These are phyloP conservation scores for Eilema depressum DNA, from an alignment of 2,888 invertebrate species.

Conservation along the genomic window DNA sequence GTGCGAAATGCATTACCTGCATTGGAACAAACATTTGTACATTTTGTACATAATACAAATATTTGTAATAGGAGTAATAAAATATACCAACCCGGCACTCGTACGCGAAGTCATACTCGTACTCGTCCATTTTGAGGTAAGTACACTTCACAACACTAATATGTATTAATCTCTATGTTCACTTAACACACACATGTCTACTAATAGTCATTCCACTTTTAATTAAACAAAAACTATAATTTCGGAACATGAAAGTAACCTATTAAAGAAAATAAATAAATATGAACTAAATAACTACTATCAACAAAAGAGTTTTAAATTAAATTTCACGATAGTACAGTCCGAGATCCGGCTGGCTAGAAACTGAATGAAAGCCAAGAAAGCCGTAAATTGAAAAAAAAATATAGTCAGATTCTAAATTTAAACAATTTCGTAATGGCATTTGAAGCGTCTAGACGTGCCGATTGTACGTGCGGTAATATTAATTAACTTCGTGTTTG, in stretches of 20 bases:
- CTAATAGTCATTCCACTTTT: constrained; percentile 53
- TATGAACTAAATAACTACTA: constrained; percentile 31
- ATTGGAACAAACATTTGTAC: constrained; percentile 23
- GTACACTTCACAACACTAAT: constrained; percentile 62
- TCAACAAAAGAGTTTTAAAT: constrained; percentile 33
- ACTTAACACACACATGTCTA: constrained; percentile 66
- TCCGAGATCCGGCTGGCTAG: constrained; percentile 64
- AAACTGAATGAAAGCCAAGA: constrained; percentile 83
- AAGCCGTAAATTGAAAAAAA: constrained; percentile 75
- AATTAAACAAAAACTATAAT: constrained; percentile 48
- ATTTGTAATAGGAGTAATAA: constrained; percentile 27
- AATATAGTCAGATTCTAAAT: constrained; percentile 73
- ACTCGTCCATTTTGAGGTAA: constrained; percentile 78
- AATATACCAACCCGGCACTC: constrained; percentile 88
- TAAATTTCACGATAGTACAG: constrained; percentile 59
- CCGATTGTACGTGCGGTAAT: constrained; percentile 55
- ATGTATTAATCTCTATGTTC: constrained; percentile 58
- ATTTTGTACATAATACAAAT: constrained; percentile 10
- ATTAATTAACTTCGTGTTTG: constrained; percentile 56
- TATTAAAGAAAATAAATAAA: constrained; percentile 38
- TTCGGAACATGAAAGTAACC: constrained; percentile 56
- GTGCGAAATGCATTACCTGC: constrained; percentile 25
- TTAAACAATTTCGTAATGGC: constrained; percentile 81
- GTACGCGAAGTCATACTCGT: constrained; percentile 89
- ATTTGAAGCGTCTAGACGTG: constrained; percentile 69